phyloP scores from a whole-genome alignment of 2,797 vertebrate genomes.

The Fundulus diaphanus region DNA sequence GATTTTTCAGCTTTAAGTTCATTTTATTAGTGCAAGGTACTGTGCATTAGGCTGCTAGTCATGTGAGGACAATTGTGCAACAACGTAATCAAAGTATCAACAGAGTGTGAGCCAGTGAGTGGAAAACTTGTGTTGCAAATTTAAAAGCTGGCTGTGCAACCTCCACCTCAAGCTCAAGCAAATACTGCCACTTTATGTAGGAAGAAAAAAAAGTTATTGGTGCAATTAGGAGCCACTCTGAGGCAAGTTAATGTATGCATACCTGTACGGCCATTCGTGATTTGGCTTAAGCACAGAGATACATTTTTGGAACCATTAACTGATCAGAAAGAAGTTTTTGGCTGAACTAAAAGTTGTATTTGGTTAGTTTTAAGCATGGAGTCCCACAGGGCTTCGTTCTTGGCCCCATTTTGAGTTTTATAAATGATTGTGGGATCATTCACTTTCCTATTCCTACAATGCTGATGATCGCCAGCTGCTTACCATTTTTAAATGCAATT shows the following conservation, averaged over 20 bases:
- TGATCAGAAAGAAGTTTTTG: neutral
- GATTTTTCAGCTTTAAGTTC: neutral
- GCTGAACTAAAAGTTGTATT: neutral
- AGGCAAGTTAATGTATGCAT: neutral
- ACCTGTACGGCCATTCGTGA: neutral
- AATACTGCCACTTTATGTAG: too few species aligned
- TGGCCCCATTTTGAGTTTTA: neutral
- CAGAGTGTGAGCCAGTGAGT: neutral
- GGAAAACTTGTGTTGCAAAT: neutral
- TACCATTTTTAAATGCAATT: neutral
- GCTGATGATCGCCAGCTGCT: neutral
- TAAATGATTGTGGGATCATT: neutral
- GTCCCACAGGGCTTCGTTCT: neutral
- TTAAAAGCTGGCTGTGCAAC: neutral
- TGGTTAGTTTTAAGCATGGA: neutral
- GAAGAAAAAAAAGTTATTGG: too few species aligned
- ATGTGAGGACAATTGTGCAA: neutral
- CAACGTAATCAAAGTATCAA: neutral
- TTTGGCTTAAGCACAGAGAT: neutral
- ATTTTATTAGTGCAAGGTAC: neutral
- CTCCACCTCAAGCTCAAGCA: too few species aligned
- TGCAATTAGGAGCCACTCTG: too few species aligned
- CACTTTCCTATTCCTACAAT: neutral
- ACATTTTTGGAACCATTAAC: neutral
- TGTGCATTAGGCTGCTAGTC: neutral